Base-by-base conservation (phyloP, 2,888 invertebrate species). In the Tachina fera region DNA sequence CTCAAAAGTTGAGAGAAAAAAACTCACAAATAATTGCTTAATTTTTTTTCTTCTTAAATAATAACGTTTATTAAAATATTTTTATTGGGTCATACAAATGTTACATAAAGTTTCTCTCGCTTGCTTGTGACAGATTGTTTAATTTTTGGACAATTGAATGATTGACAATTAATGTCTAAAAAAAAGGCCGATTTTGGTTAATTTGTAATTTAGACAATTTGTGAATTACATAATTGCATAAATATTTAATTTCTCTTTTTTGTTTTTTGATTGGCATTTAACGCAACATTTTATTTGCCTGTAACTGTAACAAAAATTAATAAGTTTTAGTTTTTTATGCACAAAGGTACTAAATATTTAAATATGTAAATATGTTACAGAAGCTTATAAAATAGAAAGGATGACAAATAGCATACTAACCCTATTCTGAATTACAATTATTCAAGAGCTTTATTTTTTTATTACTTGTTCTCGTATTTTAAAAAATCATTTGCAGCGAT, bases 131-230 rank as follows among this genome's bases (percentile, higher is more conserved):
- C 75, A 82, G 79, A 68, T 61, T 83, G 68, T 79, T 80, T 45
- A 71, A 84, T 68, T 58, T 79, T 76, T 67, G 84, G 76, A 80
- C 84, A 80, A 67, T 76, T 84, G 76, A 84, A 71, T 84, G 84
- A 84, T 80, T 80, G 84, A 72, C 76, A 80, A 76, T 80, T 71
- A 80, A 76, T 14, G 63, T 51, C 41, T 63, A 1, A 39, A 11
- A n/a, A 67, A 71, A n/a, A 13, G 39, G 19, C 14, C 6, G 51
- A 47, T 65, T n/a, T 8, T 22, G 39, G 39, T 74, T 31, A 31
- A 31, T 31, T 49, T 53, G 9, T 43, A 13, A 61, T 72, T 72
- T 60, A 49, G 60, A 39, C 22, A 60, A 49, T 49, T 39, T 39
- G 11, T 51, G 1, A 67, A 51, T 51, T 51, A 47, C 19, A 39